Conservation (phyloP, 2,888 invertebrate genomes). For the Agonopterix subpropinquella region DNA sequence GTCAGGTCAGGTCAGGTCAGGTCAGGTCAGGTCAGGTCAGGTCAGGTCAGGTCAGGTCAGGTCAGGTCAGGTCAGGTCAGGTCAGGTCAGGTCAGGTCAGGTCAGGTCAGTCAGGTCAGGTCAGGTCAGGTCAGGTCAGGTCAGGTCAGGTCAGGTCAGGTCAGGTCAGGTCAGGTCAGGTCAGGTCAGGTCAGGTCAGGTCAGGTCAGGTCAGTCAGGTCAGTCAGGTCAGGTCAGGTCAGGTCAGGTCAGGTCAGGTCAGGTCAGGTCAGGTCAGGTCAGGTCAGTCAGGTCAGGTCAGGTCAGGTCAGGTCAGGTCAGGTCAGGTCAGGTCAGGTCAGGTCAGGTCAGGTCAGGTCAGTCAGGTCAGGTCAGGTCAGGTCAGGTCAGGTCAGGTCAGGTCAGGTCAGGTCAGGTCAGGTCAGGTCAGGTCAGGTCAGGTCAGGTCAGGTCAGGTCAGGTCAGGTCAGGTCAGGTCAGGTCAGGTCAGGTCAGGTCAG, state of each 20-base stretch:
- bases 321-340: conserved; percentile 4
- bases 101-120: conserved; percentile 3
- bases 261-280: conserved; percentile 4
- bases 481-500: conserved; percentile 4
- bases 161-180: conserved; percentile 4
- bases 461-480: conserved; percentile 4
- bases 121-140: conserved; percentile 3
- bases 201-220: conserved; percentile 4
- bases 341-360: conserved; percentile 4
- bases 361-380: conserved; percentile 4
- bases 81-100: conserved; percentile 3
- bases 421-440: conserved; percentile 4
- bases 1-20: conserved; percentile 3
- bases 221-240: conserved; percentile 4
- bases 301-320: conserved; percentile 4
- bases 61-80: conserved; percentile 3
- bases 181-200: conserved; percentile 4
- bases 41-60: conserved; percentile 3
- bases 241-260: conserved; percentile 4
- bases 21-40: conserved; percentile 4
- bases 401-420: conserved; percentile 4
- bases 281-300: conserved; percentile 1
- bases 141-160: conserved; percentile 4
- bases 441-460: conserved; percentile 4
- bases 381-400: conserved; percentile 4